A percentile compares a stretch with the other conserved stretches of the same genome.
phyloP scores from a whole-genome alignment of 2,113 vertebrate genomes.

The Nymphicus hollandicus region DNA sequence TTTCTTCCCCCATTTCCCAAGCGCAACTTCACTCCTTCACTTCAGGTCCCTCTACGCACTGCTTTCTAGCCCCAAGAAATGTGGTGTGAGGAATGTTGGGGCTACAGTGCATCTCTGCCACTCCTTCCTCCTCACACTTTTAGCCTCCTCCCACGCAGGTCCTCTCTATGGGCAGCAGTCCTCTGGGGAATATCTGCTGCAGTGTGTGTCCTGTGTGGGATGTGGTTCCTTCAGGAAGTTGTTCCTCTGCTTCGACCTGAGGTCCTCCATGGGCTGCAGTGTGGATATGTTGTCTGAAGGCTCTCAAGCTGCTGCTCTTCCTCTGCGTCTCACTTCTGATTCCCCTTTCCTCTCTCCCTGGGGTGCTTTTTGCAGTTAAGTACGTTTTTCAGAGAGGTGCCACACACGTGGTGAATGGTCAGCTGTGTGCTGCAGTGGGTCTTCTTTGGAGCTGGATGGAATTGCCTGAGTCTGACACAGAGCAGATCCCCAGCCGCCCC shows the following conservation, averaged over 20 bases:
- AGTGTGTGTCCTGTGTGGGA: not conserved
- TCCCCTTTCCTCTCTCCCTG: not conserved
- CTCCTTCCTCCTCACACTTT: not conserved
- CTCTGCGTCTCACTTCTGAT: not conserved
- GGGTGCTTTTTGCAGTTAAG: not conserved
- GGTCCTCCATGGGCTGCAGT: not conserved
- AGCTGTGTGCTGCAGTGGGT: not conserved
- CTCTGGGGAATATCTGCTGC: not conserved
- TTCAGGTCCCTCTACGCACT: not conserved
- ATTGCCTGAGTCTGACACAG: not conserved
- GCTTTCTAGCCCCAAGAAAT: not conserved
- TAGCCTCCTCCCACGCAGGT: rapidly evolving
- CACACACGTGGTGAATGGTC: not conserved
- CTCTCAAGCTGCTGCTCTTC: not conserved
- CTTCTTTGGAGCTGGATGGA: not conserved
- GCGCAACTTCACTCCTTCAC: not conserved
- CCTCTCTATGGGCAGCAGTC: not conserved
- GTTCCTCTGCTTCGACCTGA: not conserved
- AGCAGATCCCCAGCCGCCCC: not conserved
- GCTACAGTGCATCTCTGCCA: not conserved
- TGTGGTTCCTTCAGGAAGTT: not conserved
- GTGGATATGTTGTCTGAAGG: not conserved
- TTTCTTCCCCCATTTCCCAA: not conserved
- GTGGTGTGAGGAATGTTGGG: not conserved
- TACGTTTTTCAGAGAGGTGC: not conserved